A percentile compares a stretch with the other conserved stretches of the same genome.
Conservation (phyloP, 2,888 invertebrate species). For the Ophion ventricosus region DNA sequence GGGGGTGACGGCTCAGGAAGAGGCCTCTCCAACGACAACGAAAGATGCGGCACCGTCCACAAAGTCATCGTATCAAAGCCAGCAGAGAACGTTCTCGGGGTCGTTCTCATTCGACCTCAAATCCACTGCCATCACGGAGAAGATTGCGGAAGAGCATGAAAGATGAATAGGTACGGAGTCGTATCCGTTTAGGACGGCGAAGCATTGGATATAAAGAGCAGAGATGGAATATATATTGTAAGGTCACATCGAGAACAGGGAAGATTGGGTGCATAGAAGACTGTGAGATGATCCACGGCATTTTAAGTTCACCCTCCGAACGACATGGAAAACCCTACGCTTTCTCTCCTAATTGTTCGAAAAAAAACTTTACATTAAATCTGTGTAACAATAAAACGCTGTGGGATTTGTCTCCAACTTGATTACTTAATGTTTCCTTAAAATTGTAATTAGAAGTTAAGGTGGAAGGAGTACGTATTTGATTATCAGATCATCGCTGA, state of each 20-base stretch:
- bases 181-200: constrained; percentile 18
- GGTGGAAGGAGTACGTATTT: too few relatives aligned
- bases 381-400: not conserved
- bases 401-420: not conserved
- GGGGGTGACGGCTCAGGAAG: constrained; percentile 35
- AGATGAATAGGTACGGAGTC: constrained; percentile 48
- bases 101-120: constrained; percentile 63
- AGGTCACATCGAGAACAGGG: constrained; percentile 29
- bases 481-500: too few relatives aligned
- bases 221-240: constrained; percentile 45
- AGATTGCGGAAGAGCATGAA: constrained; percentile 57
- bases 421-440: not conserved
- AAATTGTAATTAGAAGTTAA: not conserved
- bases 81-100: constrained; percentile 44
- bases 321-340: not conserved
- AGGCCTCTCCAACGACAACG: constrained; percentile 52
- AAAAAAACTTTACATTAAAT: not conserved
- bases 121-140: constrained; percentile 46
- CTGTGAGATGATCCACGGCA: not conserved
- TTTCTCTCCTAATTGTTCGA: not conserved
- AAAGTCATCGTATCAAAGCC: constrained; percentile 54
- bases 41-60: constrained; percentile 36
- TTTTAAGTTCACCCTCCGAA: not conserved
- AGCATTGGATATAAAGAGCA: constrained; percentile 40
- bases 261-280: constrained; percentile 28